phyloP scores from a whole-genome alignment of 2,113 vertebrate species.

The Thunnus thynnus region DNA sequence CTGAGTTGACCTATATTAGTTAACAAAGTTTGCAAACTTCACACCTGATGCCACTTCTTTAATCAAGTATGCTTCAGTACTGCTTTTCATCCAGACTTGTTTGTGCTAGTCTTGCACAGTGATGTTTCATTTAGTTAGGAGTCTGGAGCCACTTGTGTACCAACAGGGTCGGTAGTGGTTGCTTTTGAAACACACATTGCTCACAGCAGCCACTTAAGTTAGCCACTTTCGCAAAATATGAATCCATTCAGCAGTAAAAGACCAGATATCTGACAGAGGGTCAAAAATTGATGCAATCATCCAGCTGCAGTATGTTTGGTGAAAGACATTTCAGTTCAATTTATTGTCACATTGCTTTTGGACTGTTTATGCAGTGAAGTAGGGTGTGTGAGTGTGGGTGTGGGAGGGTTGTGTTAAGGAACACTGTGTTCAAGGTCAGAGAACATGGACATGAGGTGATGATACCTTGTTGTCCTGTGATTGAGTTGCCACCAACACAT shows the following conservation, averaged over 20 bases:
- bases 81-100: too few species aligned
- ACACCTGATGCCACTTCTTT: too few species aligned
- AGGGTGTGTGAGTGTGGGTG: neutral
- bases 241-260: neutral
- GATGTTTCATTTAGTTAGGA: too few species aligned
- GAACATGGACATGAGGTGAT: constrained; percentile 23
- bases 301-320: neutral
- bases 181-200: too few species aligned
- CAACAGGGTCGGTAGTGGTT: too few species aligned
- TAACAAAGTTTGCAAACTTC: too few species aligned
- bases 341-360: neutral
- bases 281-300: neutral
- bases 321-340: neutral
- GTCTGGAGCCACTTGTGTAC: too few species aligned
- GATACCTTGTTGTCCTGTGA: constrained; percentile 8
- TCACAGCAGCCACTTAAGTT: too few species aligned
- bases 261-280: constrained; percentile 2
- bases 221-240: neutral
- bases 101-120: too few species aligned
- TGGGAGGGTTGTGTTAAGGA: constrained; percentile 11
- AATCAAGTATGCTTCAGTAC: too few species aligned
- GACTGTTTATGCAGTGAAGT: neutral
- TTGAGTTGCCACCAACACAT: constrained; percentile 8
- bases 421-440: constrained; percentile 10
- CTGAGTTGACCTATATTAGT: too few species aligned